phyloP scores from a whole-genome alignment of 2,797 vertebrate species.

The Bovichtus variegatus region DNA sequence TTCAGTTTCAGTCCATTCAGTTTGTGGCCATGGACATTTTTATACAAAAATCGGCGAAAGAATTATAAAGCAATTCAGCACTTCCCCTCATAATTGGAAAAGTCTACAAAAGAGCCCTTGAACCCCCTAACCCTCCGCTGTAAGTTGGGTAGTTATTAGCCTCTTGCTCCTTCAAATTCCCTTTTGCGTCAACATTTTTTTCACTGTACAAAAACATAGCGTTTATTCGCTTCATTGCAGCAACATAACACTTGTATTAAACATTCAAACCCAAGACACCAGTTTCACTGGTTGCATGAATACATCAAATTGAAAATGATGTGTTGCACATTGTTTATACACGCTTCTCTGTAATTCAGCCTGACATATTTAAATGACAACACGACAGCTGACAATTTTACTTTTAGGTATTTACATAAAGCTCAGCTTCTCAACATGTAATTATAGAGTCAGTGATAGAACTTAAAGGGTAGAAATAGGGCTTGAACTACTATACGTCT shows the following conservation, averaged over 20 bases:
- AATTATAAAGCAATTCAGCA: background rate
- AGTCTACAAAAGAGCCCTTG: background rate
- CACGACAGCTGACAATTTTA: background rate
- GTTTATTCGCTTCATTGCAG: background rate
- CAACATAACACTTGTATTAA: background rate
- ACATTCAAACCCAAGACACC: constrained; percentile 1
- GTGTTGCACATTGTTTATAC: background rate
- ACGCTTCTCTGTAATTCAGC: background rate
- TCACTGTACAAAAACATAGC: background rate
- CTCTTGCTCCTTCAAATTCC: background rate
- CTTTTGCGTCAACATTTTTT: background rate
- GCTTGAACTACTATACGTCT: background rate
- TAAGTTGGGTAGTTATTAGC: background rate
- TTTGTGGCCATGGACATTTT: background rate
- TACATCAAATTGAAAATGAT: constrained; percentile 12
- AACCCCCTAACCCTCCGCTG: background rate
- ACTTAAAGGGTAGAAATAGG: background rate
- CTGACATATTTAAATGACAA: background rate
- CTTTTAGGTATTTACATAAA: background rate
- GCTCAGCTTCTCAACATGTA: background rate
- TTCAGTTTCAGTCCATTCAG: too few species aligned
- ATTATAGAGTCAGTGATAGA: background rate
- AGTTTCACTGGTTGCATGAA: background rate
- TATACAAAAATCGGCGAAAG: background rate
- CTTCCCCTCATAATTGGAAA: background rate